Evolutionary conservation across 2,888 invertebrate species (phyloP).

Genomic region (Zaprionus bogoriensis): DNA sequence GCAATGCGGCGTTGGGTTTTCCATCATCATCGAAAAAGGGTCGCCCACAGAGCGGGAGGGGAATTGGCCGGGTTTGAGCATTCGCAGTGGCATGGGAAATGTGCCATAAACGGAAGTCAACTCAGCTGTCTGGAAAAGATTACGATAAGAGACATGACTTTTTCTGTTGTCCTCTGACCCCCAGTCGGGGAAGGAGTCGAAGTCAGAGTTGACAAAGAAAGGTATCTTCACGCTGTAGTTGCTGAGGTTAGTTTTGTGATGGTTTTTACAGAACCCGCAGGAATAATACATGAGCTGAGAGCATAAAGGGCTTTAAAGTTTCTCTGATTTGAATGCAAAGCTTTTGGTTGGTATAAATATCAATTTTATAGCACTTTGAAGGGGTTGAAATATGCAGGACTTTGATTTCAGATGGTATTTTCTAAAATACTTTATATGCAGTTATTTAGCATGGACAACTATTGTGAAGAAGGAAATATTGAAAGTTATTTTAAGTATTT

Average conservation of each 20-base stretch:
- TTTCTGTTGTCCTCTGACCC: slow-evolving; percentile 21
- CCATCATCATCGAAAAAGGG: slow-evolving; percentile 64
- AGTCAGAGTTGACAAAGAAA: slow-evolving; percentile 3
- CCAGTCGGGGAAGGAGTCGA: slow-evolving; percentile 14
- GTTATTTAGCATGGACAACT: background rate
- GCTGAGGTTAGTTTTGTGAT: slow-evolving; percentile 28
- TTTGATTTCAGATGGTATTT: no score
- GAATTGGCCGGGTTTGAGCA: background rate
- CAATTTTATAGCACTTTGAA: background rate
- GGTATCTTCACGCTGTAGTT: slow-evolving; percentile 4
- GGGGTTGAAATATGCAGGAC: background rate
- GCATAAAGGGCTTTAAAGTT: slow-evolving; percentile 2
- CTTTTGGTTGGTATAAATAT: background rate
- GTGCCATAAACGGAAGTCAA: slow-evolving; percentile 64
- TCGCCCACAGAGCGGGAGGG: slow-evolving; percentile 18
- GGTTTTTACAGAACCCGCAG: slow-evolving; percentile 15
- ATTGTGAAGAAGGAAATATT: background rate
- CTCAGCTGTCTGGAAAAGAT: slow-evolving; percentile 76
- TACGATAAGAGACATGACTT: slow-evolving; percentile 67
- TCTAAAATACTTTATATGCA: background rate
- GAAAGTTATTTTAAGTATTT: background rate
- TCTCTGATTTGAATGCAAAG: background rate
- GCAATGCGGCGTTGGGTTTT: slow-evolving; percentile 66
- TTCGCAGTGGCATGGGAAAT: slow-evolving; percentile 23
- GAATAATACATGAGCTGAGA: slow-evolving; percentile 38